phyloP scores from a whole-genome alignment of 2,888 invertebrate species.

The Lysandra coridon region DNA sequence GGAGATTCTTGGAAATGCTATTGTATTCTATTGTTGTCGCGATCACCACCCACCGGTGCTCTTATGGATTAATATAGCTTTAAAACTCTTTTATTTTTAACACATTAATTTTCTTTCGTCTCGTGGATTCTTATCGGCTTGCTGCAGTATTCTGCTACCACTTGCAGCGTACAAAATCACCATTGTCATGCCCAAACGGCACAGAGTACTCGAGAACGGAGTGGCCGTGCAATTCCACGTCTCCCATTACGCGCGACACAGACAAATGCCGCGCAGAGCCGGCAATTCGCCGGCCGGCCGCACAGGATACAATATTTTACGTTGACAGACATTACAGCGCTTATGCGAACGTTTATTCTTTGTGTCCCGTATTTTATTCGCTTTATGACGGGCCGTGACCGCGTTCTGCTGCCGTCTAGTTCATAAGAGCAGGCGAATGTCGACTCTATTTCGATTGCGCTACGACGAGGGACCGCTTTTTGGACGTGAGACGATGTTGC shows the following conservation, averaged over 20 bases:
- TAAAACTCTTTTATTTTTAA: background rate
- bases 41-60: too few relatives aligned
- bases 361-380: slow-evolving; percentile 80
- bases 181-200: background rate
- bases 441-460: slow-evolving; percentile 43
- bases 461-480: slow-evolving; percentile 43
- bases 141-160: background rate
- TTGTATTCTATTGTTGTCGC: too few relatives aligned
- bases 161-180: background rate
- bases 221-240: slow-evolving; percentile 49
- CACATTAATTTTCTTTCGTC: background rate
- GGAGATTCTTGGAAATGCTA: too few relatives aligned
- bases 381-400: slow-evolving; percentile 74
- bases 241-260: slow-evolving; percentile 69
- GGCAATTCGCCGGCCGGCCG: slow-evolving; percentile 66
- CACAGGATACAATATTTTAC: slow-evolving; percentile 80
- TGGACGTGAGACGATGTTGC: slow-evolving; percentile 44
- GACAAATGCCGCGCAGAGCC: slow-evolving; percentile 74
- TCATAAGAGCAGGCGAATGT: slow-evolving; percentile 43
- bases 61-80: background rate
- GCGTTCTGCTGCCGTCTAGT: slow-evolving; percentile 44
- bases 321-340: slow-evolving; percentile 80
- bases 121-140: too few relatives aligned
- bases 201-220: slow-evolving; percentile 23
- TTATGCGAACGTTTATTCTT: slow-evolving; percentile 80